These are phyloP conservation scores for Psylliodes chrysocephalus DNA, from an alignment of 2,888 invertebrate genomes.

Conservation along the genomic window DNA sequence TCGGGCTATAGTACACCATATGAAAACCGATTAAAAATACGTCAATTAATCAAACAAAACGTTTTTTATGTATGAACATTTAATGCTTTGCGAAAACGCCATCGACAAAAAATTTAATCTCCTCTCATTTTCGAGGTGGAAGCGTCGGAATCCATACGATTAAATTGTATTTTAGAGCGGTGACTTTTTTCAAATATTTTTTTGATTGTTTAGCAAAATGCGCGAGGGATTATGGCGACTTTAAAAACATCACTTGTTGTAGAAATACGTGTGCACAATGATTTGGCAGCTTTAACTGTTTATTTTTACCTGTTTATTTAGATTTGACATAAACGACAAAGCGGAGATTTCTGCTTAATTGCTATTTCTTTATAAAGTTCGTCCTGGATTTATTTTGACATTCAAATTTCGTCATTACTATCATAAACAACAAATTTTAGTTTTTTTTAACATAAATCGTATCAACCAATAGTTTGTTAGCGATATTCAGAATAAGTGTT, in stretches of 20 bases:
- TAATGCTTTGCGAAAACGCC: background rate
- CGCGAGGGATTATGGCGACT: background rate
- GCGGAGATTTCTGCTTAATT: too few relatives aligned
- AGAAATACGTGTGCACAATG: too few relatives aligned
- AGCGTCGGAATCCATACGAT: background rate
- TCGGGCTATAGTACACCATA: background rate
- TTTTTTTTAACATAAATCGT: too few relatives aligned
- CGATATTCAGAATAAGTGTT: too few relatives aligned
- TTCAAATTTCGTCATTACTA: too few relatives aligned
- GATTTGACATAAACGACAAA: too few relatives aligned
- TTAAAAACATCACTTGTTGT: background rate
- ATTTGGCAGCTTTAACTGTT: too few relatives aligned
- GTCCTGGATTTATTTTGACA: too few relatives aligned
- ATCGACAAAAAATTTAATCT: background rate
- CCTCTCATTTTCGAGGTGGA: background rate
- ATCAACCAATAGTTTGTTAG: too few relatives aligned
- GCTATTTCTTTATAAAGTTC: too few relatives aligned
- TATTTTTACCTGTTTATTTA: too few relatives aligned
- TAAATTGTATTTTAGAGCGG: background rate
- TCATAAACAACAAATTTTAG: too few relatives aligned
- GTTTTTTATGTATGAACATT: conserved; percentile 14
- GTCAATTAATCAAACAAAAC: conserved; percentile 29
- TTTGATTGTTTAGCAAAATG: background rate
- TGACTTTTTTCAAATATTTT: background rate
- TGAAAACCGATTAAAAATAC: conserved; percentile 23